Evolutionary conservation across 2,888 invertebrate genomes (phyloP).

Genomic region (Exephanes ischioxanthus): DNA sequence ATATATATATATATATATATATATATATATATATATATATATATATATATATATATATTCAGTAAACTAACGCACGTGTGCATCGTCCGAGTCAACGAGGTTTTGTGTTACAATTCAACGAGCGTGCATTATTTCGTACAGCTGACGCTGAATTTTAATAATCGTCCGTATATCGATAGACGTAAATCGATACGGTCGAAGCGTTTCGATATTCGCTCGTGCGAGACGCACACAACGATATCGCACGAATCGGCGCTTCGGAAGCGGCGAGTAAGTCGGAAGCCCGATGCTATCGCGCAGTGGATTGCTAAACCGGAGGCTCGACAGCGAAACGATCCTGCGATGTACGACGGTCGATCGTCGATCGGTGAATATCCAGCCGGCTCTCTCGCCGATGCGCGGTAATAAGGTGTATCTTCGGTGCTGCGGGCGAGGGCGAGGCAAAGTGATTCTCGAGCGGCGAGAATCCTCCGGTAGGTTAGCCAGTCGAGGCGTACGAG

Average conservation of each 20-base stretch:
- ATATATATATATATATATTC: not conserved
- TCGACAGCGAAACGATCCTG: constrained; percentile 17
- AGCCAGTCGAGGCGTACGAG: not conserved
- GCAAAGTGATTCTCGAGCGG: constrained; percentile 1
- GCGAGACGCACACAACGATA: not conserved
- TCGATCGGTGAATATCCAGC: not conserved
- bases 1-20: not conserved
- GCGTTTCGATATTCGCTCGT: not conserved
- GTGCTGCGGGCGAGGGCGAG: not conserved
- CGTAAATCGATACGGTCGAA: not conserved
- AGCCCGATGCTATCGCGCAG: constrained; percentile 19
- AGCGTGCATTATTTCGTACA: not conserved
- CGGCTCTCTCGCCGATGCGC: not conserved
- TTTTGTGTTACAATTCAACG: constrained; percentile 23
- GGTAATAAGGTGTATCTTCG: not conserved
- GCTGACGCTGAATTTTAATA: constrained; percentile 4
- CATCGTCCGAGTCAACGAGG: constrained; percentile 35
- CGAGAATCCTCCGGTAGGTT: not conserved
- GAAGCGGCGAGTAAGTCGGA: constrained; percentile 33
- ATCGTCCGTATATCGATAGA: constrained; percentile 1
- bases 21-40: not conserved
- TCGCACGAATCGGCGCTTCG: not conserved
- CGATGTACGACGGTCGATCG: constrained; percentile 35
- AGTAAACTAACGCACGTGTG: constrained; percentile 14
- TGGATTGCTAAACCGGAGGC: constrained; percentile 28